Base-by-base conservation (phyloP, 2,113 vertebrate species). In the Plecotus auritus region DNA sequence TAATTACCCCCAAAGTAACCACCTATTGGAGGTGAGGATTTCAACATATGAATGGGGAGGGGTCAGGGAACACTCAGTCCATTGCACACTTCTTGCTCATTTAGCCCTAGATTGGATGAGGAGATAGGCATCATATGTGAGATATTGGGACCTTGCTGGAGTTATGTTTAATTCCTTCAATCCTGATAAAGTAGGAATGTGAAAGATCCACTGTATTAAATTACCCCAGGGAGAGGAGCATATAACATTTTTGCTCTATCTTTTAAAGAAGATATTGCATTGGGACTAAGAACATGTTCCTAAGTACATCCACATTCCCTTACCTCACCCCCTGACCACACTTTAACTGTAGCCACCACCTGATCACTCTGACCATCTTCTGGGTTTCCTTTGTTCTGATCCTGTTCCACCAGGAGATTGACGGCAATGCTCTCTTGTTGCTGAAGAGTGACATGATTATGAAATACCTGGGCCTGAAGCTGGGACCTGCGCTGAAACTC, bases 361-460 rank as follows among this genome's bases (percentile, higher is more conserved):
- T 16, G 42, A 72, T 28, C 7, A 8, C 66, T 74, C 95, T 96
- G 72, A 97, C 67, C 20, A 26, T 70, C 61, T 66, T 54, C 72
- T 40, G 82, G 47, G 20, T 81, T 84, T 86, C 88, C 81, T 97
- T 82, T 94, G 76, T 70, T 96, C 93, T 97, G 78, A 47, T 30
- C 70, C 94, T 76, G 81, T 83, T 59, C 83, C 97, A 95, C 78
- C 97, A 99, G 99, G 99, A 99, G 98, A 99, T 99, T 81, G 99
- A 99, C 35, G 99, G 99, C 88, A 99, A 99, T 45, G 99, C 99
- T 89, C 98, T 99, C 85, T 92, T 99, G 86, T 96, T 99, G 97
- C 98, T 99, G 98, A 99, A 99, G 98, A 99, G 99, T 28, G 99
- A 99, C 97, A 99, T 99, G 99, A 98, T 99, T 98, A 99, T 99